phyloP scores from a whole-genome alignment of 2,113 vertebrate species.

The Dermatemys mawii region DNA sequence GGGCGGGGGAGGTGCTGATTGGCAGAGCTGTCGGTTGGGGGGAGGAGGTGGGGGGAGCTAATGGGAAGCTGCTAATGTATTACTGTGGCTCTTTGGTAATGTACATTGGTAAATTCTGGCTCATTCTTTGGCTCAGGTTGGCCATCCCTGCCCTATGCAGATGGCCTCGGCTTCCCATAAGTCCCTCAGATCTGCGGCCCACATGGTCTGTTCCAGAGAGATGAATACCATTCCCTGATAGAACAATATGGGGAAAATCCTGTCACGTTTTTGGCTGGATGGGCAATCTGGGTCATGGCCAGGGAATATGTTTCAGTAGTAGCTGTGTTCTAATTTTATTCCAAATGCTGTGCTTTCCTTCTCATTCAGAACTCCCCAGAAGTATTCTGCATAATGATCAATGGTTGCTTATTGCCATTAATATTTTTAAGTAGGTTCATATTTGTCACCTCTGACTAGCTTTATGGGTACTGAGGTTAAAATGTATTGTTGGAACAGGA shows the following conservation, averaged over 20 bases:
- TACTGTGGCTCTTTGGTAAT: too few species aligned
- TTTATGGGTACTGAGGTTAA: not conserved
- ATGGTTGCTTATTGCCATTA: not conserved
- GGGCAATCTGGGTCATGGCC: not conserved
- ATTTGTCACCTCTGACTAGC: not conserved
- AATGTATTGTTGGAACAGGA: not conserved
- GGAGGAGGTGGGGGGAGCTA: too few species aligned
- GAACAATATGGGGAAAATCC: not conserved
- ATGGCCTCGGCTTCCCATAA: too few species aligned
- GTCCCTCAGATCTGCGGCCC: too few species aligned
- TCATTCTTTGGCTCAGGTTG: too few species aligned
- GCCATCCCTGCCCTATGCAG: not conserved
- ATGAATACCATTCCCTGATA: not conserved
- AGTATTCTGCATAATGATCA: not conserved
- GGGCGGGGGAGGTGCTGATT: too few species aligned
- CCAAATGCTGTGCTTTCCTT: not conserved
- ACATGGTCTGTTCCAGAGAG: not conserved
- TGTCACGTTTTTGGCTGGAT: not conserved
- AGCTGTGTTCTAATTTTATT: not conserved
- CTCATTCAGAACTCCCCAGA: not conserved
- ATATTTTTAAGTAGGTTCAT: not conserved
- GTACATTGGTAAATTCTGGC: too few species aligned
- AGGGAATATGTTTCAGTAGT: not conserved
- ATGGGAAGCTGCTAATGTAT: too few species aligned
- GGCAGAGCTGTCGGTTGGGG: too few species aligned